Conservation (phyloP, 35 echinoderm and acorn worm genomes). For the Apostichopus californicus region DNA sequence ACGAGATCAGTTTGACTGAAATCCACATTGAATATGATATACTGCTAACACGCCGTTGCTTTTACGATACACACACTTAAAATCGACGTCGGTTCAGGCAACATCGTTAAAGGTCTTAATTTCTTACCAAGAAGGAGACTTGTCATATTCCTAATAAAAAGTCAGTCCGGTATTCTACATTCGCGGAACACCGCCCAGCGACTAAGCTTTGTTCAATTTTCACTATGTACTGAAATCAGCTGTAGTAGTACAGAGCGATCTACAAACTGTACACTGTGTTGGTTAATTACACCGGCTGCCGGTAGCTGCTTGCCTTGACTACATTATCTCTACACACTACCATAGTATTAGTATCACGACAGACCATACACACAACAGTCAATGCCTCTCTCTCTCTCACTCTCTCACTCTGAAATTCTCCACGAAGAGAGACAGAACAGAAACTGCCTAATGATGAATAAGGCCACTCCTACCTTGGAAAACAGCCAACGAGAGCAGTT, state of each 20-base stretch:
- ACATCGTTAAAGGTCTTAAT: neutral
- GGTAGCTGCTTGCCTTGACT: neutral
- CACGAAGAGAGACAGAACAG: neutral
- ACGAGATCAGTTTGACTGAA: too few relatives aligned
- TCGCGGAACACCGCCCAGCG: constrained; percentile 38
- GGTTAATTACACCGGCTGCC: constrained; percentile 38
- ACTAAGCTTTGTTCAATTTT: constrained; percentile 8
- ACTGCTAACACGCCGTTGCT: too few relatives aligned
- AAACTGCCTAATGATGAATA: constrained; percentile 22
- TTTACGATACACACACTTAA: too few relatives aligned
- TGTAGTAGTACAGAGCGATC: constrained; percentile 25
- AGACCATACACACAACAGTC: constrained; percentile 12
- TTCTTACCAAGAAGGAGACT: constrained; percentile 6
- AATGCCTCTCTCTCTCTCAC: constrained; percentile 9
- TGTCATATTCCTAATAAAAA: constrained; percentile 7
- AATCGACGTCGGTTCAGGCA: too few relatives aligned
- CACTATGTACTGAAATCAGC: constrained; percentile 18
- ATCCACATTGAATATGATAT: too few relatives aligned
- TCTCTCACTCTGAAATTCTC: neutral
- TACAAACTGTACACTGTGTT: neutral
- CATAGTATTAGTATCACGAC: constrained; percentile 30
- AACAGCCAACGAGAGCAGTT: constrained; percentile 48
- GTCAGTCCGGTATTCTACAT: neutral
- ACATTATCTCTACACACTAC: constrained; percentile 6
- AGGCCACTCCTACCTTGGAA: constrained; percentile 52